Evolutionary conservation across 1,140 invertebrate species (phyloP).

Genomic region (Euura lappo): DNA sequence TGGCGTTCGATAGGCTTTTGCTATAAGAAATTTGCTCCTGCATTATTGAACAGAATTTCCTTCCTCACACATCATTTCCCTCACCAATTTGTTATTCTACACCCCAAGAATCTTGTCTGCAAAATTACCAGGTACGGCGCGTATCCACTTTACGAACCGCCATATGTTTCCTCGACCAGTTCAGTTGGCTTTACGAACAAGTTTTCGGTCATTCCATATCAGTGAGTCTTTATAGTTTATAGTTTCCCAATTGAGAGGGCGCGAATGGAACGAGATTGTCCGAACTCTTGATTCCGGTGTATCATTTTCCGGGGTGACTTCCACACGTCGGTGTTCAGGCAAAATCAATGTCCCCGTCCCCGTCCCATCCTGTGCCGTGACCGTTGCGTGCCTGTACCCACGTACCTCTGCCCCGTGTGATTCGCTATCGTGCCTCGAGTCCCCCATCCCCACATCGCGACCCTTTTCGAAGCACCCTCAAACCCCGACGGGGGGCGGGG

Average conservation of each 20-base stretch:
- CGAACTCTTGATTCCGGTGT: slow-evolving; percentile 33
- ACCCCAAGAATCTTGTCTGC: background rate
- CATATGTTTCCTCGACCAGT: too few relatives aligned
- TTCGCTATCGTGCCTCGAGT: slow-evolving; percentile 13
- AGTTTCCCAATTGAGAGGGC: too few relatives aligned
- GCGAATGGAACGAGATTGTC: too few relatives aligned
- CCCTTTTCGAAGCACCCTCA: background rate
- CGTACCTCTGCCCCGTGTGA: slow-evolving; percentile 14
- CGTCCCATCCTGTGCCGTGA: slow-evolving; percentile 41
- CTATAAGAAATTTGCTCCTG: background rate
- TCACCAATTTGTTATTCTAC: background rate
- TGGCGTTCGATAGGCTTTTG: background rate
- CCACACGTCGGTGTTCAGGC: slow-evolving; percentile 51
- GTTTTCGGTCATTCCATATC: too few relatives aligned
- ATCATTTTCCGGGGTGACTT: slow-evolving; percentile 51
- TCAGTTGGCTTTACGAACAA: too few relatives aligned
- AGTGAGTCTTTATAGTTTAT: too few relatives aligned
- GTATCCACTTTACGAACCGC: too few relatives aligned
- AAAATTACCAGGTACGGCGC: too few relatives aligned
- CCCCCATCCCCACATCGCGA: background rate
- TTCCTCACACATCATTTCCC: background rate
- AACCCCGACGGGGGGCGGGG: background rate
- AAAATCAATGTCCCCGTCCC: slow-evolving; percentile 49
- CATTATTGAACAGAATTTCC: slow-evolving; percentile 11
- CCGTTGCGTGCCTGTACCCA: slow-evolving; percentile 32